Conservation (phyloP, 2,888 invertebrate species). For the Athripsodes cinereus region DNA sequence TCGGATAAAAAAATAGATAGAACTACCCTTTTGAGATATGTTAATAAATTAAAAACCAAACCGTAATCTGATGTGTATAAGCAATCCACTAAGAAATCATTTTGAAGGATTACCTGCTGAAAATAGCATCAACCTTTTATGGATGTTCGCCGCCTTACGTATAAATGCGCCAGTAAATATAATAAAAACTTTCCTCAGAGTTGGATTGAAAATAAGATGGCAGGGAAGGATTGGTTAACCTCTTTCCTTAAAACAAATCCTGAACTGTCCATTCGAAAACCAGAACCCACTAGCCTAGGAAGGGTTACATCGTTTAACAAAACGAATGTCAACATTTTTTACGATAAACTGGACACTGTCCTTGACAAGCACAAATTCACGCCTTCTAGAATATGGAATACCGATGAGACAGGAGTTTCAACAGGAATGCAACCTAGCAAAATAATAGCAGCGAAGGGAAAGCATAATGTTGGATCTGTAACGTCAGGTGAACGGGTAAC, state of each 20-base stretch:
- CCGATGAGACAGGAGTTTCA: constrained; percentile 30
- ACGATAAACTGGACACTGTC: constrained; percentile 30
- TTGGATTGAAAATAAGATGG: constrained; percentile 27
- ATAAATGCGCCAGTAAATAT: constrained; percentile 4
- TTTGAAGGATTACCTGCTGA: constrained; percentile 6
- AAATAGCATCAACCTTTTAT: not conserved
- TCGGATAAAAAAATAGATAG: constrained; percentile 4
- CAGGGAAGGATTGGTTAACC: constrained; percentile 28
- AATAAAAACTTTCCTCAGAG: constrained; percentile 3
- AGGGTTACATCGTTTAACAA: constrained; percentile 31
- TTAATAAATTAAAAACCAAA: constrained; percentile 4
- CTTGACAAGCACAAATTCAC: constrained; percentile 27
- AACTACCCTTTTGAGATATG: constrained; percentile 7
- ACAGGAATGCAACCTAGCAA: constrained; percentile 29
- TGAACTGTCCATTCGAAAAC: constrained; percentile 29
- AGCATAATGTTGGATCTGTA: constrained; percentile 23
- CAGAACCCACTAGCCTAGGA: too few relatives aligned
- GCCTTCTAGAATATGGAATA: constrained; percentile 26
- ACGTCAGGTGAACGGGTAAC: constrained; percentile 30
- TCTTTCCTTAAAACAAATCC: constrained; percentile 29
- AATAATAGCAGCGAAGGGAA: constrained; percentile 31
- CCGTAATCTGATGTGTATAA: constrained; percentile 4
- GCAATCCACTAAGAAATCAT: not conserved
- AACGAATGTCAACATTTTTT: constrained; percentile 28
- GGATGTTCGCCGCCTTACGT: constrained; percentile 4